Evolutionary conservation across 1,140 invertebrate genomes (phyloP), one percentile per base, ranked within the genome.

Genomic region (Dendrolimus punctatus): DNA sequence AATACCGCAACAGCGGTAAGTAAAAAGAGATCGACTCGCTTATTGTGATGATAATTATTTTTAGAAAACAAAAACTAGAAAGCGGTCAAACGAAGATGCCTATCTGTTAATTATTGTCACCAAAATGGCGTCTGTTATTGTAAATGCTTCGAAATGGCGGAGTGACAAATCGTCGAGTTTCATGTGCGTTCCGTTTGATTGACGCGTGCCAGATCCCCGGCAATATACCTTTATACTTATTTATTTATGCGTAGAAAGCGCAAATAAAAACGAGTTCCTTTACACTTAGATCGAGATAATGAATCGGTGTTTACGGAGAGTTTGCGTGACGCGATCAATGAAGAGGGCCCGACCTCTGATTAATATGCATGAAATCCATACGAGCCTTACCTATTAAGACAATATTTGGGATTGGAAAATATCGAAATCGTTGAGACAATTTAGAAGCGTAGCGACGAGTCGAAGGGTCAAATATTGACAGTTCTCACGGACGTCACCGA

Each of bases 31-130:
- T 80, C 77, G 69, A 71, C 68, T 71, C 65, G 65, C 66, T 79
- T 78, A 82, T 86, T 86, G 83, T 86, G 60, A 86, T 86, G 80
- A 80, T 86, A 86, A 86, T 86, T 81, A 83, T 85, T 86, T 62
- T 78, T 75, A 57, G 72, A 77, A 82, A 83, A 84, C 76, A 83
- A 86, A 86, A 83, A 83, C 73, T 84, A 86, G 80, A 86, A 86
- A 86, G 83, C 78, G 71, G 71, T 49, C 72, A 65, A 45, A 60
- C 69, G 64, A 65, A 76, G 76, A 85, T 77, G 76, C 62, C 68
- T 79, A 84, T 85, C 77, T 73, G 78, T 83, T 83, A 85, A 86
- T 85, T 86, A 85, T 83, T 84, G 80, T 83, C 80, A 79, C 79
- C 73, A 76, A 83, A 81, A 83, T 83, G 79, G 80, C 71, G 71